Evolutionary conservation across 1,140 invertebrate genomes (phyloP).

Genomic region (Drosophila paulistorum): DNA sequence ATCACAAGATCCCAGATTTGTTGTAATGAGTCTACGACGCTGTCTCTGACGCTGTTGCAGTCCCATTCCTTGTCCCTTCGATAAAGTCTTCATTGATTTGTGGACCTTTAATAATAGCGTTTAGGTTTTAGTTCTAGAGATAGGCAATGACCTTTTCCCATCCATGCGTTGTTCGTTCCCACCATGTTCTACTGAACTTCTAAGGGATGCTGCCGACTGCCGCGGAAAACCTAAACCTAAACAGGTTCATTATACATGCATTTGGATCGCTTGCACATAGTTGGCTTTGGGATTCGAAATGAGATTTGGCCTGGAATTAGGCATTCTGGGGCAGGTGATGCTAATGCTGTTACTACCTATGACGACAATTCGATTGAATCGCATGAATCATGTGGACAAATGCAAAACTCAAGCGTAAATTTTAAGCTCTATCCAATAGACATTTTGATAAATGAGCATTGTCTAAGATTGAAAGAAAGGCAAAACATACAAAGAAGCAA

Average conservation of each 20-base stretch:
- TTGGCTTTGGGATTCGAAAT: constrained; percentile 12
- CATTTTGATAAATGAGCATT: constrained; percentile 67
- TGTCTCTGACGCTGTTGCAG: constrained; percentile 28
- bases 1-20: constrained; percentile 60
- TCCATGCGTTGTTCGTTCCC: constrained; percentile 22
- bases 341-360: not conserved
- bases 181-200: constrained; percentile 54
- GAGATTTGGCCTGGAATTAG: not conserved
- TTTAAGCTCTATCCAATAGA: constrained; percentile 61
- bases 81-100: constrained; percentile 81
- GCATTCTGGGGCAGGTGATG: constrained; percentile 41
- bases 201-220: constrained; percentile 67
- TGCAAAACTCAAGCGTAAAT: constrained; percentile 52
- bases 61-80: constrained; percentile 47
- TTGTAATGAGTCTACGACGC: constrained; percentile 61
- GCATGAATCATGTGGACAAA: constrained; percentile 57
- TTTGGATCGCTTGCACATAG: constrained; percentile 46
- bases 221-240: not conserved
- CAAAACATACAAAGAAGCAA: not conserved
- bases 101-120: constrained; percentile 80
- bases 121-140: constrained; percentile 51
- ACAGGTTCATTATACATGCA: constrained; percentile 63
- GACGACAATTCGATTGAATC: constrained; percentile 53
- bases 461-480: constrained; percentile 10
- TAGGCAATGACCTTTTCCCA: constrained; percentile 66